Evolutionary conservation across 2,888 invertebrate species (phyloP), one percentile per base, ranked within the genome.

Genomic region (Mesochorus sp.): DNA sequence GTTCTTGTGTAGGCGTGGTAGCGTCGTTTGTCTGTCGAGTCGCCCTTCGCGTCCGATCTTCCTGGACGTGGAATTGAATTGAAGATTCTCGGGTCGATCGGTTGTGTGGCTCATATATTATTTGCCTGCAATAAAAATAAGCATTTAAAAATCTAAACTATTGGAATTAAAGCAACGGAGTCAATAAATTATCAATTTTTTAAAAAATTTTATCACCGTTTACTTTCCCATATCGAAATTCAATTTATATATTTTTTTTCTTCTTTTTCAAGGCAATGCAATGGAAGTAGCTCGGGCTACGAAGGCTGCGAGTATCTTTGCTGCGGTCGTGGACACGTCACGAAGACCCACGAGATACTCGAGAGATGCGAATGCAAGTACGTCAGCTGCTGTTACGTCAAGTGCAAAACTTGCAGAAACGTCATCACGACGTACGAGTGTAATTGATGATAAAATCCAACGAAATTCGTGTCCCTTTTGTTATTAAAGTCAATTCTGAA

Each of bases 341-440:
- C 95, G 6, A 92, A 94, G 83, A 94, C 94, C 78, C 93, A 94
- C 82, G 93, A 94, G 86, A 93, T 94, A 67, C 93, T 95, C 61
- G 95, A 96, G 91, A 92, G 95, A 87, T 97, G 97, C 91, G 95
- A 95, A 88, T 97, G 97, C 92, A 95, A 95, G 90, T 96, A 96
- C 92, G 94, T 95, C 91, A 96, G 95, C 93, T 97, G 97, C 91
- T 97, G 97, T 92, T 95, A 96, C 91, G 96, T 97, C 77, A 95
- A 96, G 92, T 97, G 97, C 92, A 95, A 96, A 91, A 95, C 95
- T 47, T 97, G 97, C 91, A 92, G 94, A 82, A 93, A 94, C 85
- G 93, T 94, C 90, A 93, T 94, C 57, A 94, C 95, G 85, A 94
- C 94, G 74, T 94, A 95, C 91, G 95, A 94, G 91, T 96, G 96